Base-by-base conservation (phyloP, 2,113 vertebrate species). In the Gopherus flavomarginatus region DNA sequence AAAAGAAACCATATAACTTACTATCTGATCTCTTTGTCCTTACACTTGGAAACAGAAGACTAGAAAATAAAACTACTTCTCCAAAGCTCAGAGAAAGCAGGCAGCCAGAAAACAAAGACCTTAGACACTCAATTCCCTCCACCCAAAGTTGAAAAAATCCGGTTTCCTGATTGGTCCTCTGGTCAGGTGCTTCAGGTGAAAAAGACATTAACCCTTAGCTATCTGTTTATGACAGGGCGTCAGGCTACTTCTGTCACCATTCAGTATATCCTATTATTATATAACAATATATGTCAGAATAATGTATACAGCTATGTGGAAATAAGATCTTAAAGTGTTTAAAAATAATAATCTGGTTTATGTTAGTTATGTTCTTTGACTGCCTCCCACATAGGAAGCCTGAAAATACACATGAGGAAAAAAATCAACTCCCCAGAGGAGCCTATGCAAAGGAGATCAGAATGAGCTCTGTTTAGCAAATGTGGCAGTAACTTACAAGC, bases 381-480 rank as follows among this genome's bases (percentile, higher is more conserved):
- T 83, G 47, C 31, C 53, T 92, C 21, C 56, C 31, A n/a, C 26
- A 81, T 35, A 93, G 85, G 89, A 95, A 97, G 84, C 29, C 89
- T 93, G 42, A 97, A 97, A 94, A 95, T 89, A 80, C 11, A 75
- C 57, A 56, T 81, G 72, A 54, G 84, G 26, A 27, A 94, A 91
- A 77, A 52, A 47, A 91, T n/a, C 1, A 89, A 90, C 81, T 86
- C 91, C 50, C 59, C 75, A 93, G 88, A 86, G 65, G 65, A 94
- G 2, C 65, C 56, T 90, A 65, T 93, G 90, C 82, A 84, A 84
- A 90, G 83, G 35, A 90, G n/a, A 92, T 90, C 11, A 42, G 57
- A 81, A 83, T 59, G 56, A 59, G 56, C 26, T 59, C 56, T 2
- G 8, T 59, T 27, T 59, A 59, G 56, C 56, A 59, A 59, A 59